Base-by-base conservation (phyloP, 2,113 vertebrate genomes). In the Phalacrocorax pelagicus region DNA sequence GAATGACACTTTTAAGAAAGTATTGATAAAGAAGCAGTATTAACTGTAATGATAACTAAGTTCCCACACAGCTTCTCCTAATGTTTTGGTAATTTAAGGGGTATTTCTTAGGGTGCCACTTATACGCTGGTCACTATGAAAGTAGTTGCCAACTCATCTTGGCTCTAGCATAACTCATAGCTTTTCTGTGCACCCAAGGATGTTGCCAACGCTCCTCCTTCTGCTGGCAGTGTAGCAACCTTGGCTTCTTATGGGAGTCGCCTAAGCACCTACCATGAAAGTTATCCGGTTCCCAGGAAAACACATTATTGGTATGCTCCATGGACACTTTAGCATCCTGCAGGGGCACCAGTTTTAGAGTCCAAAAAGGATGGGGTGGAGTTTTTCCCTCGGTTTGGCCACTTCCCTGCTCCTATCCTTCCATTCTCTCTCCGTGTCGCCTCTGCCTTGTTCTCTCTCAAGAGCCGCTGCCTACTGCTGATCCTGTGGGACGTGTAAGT, bases 241-340 rank as follows among this genome's bases (percentile, higher is more conserved):
- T 36, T 34, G 19, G n/a, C 13, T 91, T 10, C 27, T 47, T 65
- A 17, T 2, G 15, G 30, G 19, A 78, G 40, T 5, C 8, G 6
- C 23, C 8, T 23, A 22, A 51, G 34, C 14, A 51, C 6, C 10
- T 19, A 3, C 5, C 21, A 20, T 27, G 26, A n/a, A 30, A 32
- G 5, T 47, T 27, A 20, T 22, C 17, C 46, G 27, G 27, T 34
- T 54, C 15, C 22, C 12, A 2, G 40, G 30, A 61, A 52, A 47
- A 58, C 18, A 9, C 2, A 0, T 18, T 32, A 17, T 49, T 17
- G 20, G 5, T 15, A 5, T 52, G 16, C 15, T 67, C 42, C 22
- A 5, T 23, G 81, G 15, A 5, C 38, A 34, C 15, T 36, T 66
- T 30, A 46, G 9, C 21, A 30, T 55, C 15, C 63, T 51, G 13